Percentiles rank a stretch among this genome's conserved stretches.
These are phyloP conservation scores for Pseudochirops cupreus DNA, from an alignment of 2,797 vertebrate genomes.

Conservation along the genomic window DNA sequence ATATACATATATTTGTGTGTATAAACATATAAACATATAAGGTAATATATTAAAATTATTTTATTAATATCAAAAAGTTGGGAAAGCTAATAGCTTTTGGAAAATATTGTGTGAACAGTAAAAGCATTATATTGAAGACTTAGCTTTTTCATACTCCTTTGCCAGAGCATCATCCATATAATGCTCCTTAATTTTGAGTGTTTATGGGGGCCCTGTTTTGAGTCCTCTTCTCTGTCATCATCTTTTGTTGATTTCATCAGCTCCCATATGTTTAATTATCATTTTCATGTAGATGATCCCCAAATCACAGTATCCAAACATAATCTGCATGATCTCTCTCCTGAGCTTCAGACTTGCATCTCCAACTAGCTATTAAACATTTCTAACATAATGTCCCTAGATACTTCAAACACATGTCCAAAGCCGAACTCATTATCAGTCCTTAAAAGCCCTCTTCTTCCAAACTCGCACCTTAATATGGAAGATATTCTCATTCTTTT, in stretches of 20 bases:
- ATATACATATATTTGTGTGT: background rate
- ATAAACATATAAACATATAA: background rate
- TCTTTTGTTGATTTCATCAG: background rate
- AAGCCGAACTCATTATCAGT: background rate
- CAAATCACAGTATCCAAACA: background rate
- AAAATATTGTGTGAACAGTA: background rate
- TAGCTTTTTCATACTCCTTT: background rate
- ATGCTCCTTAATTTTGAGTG: background rate
- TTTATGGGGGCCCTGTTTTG: background rate
- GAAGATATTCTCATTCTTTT: background rate
- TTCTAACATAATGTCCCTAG: background rate
- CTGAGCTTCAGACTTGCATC: background rate
- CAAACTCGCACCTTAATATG: background rate
- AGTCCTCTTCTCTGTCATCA: background rate
- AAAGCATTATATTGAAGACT: background rate
- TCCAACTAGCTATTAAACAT: background rate
- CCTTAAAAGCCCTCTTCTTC: background rate
- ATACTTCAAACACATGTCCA: background rate
- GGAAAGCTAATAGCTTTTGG: background rate
- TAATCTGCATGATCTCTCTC: background rate
- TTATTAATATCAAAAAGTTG: background rate
- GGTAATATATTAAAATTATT: background rate
- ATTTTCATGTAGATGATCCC: background rate
- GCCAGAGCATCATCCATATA: background rate
- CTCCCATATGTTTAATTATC: background rate